A percentile compares a stretch with the other conserved stretches of the same genome.
These are phyloP conservation scores for Drosophila mauritiana DNA, from an alignment of 1,140 invertebrate species.

Conservation along the genomic window DNA sequence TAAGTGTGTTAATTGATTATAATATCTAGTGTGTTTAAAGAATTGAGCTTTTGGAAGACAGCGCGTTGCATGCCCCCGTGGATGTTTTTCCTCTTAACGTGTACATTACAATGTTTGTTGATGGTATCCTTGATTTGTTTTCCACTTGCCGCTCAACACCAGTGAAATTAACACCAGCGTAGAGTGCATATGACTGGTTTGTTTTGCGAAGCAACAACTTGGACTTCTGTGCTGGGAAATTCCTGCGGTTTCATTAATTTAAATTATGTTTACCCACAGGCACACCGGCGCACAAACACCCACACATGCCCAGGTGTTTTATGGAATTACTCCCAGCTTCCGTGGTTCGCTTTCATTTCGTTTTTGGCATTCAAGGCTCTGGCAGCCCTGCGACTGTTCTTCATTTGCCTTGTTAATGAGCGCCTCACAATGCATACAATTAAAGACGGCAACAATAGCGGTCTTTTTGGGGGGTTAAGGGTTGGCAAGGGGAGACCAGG, in stretches of 20 bases:
- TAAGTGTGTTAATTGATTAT: too few species aligned
- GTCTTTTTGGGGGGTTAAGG: conserved; percentile 11
- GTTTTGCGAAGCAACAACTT: conserved; percentile 7
- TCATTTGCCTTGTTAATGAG: conserved; percentile 79
- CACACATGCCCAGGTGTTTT: conserved; percentile 50
- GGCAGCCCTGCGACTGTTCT: conserved; percentile 59
- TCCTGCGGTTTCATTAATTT: conserved; percentile 65
- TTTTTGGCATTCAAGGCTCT: conserved; percentile 47
- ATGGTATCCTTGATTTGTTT: background rate
- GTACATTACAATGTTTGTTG: background rate
- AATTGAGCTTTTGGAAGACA: too few species aligned
- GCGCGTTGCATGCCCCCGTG: too few species aligned
- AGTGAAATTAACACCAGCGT: background rate
- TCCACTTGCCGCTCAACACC: background rate
- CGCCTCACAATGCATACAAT: conserved; percentile 74
- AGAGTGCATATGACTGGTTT: conserved; percentile 12
- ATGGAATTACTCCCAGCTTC: conserved; percentile 31
- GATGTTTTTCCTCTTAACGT: too few species aligned
- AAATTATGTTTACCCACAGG: conserved; percentile 60
- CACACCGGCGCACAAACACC: background rate
- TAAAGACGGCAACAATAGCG: conserved; percentile 63
- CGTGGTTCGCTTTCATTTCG: conserved; percentile 39
- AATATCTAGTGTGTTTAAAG: too few species aligned
- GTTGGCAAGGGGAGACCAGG: background rate
- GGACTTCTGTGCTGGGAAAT: conserved; percentile 23